Evolutionary conservation across 1,140 invertebrate genomes (phyloP), one percentile per base, ranked within the genome.

Genomic region (Copidosoma floridanum): DNA sequence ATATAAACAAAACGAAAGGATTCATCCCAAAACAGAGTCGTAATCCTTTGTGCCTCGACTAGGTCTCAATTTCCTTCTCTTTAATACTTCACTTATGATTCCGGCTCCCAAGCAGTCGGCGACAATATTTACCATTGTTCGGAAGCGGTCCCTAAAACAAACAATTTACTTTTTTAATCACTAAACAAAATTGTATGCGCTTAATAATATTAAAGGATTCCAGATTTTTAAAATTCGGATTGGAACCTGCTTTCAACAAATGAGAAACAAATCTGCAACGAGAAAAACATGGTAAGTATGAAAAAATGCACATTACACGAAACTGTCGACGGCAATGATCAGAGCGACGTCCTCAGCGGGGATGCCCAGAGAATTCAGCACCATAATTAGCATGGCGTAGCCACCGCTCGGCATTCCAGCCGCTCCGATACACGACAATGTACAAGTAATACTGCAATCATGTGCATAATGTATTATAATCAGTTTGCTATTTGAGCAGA

Each of bases 41-140:
- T n/a, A n/a, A n/a, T n/a, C n/a, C n/a, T n/a, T n/a, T n/a, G n/a
- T n/a, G n/a, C n/a, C n/a, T n/a, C n/a, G n/a, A n/a, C n/a, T n/a
- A n/a, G n/a, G n/a, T n/a, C n/a, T n/a, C n/a, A n/a, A n/a, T n/a
- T 48, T 53, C 37, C 97, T 92, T 18, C 87, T 85, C 77, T 89
- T 89, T 37, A 92, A 94, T 43, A 96, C 83, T 68, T 94, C 86
- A 71, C 95, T 87, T 3, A 99, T 95, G 26, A 98, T 89, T 53
- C 93, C 92, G 24, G 95, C 93, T 37, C 95, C 96, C 41, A 97
- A 82, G 50, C 92, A 90, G 79, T 99, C 96, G 57, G 96, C 96
- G 67, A 97, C 86, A 18, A 99, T 95, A 77, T 99, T 99, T 65
- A 98, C 94, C 64, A 94, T 93, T 37, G 96, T 98, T 48, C 96